Conservation (phyloP, 1,140 invertebrate species). For the Pseudomyrmex concolor region DNA sequence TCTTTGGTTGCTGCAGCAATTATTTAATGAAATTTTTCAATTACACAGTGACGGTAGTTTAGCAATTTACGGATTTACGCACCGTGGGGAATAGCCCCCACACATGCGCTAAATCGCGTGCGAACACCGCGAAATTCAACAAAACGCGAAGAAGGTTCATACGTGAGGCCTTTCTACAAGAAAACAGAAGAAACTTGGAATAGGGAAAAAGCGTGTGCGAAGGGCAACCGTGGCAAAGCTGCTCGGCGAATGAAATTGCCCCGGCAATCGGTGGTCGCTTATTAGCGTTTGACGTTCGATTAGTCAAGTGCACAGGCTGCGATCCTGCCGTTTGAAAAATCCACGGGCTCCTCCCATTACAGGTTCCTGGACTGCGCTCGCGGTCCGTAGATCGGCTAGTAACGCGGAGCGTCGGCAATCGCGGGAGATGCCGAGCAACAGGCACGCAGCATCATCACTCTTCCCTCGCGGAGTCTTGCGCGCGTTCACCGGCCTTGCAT, state of each 20-base stretch:
- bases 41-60: not conserved
- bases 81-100: not conserved
- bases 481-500: conserved; percentile 52
- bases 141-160: not conserved
- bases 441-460: conserved; percentile 81
- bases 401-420: conserved; percentile 60
- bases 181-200: not conserved
- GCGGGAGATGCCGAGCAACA: conserved; percentile 76
- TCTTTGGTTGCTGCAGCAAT: not conserved
- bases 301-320: conserved; percentile 80
- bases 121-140: conserved; percentile 24
- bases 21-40: not conserved
- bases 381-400: conserved; percentile 38
- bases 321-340: conserved; percentile 71
- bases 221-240: conserved; percentile 67
- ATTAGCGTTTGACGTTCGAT: conserved; percentile 85
- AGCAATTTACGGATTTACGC: not conserved
- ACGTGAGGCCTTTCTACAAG: not conserved
- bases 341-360: conserved; percentile 77
- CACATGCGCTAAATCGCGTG: not conserved
- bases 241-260: conserved; percentile 77
- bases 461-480: conserved; percentile 75
- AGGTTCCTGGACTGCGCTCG: conserved; percentile 58
- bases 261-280: conserved; percentile 82
- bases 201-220: conserved; percentile 43